Base-by-base conservation (phyloP, 2,888 invertebrate species). In the Heliconius cydno region DNA sequence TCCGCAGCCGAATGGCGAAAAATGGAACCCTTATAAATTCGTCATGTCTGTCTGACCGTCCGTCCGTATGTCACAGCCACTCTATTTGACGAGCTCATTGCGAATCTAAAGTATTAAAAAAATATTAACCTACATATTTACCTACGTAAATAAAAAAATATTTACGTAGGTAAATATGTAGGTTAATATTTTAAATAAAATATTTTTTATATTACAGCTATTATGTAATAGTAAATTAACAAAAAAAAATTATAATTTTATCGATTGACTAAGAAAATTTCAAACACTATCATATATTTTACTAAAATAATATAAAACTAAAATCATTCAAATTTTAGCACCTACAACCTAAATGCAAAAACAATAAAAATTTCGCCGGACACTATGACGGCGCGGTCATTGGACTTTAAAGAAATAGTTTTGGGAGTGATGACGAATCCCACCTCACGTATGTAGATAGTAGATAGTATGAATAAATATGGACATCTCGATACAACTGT, bases 401-500 rank as follows among this genome's bases (percentile, higher is more conserved):
- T 41, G 82, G 66, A 77, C 82, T 81, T 70, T 77, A 81, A 71
- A 77, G 70, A 85, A 86, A 86, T 85, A 83, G 85, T 87, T 88
- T 89, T 90, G 85, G 87, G 86, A 85, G 83, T 86, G 85, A 86
- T 91, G 91, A 91, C 90, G 90, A 92, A 92, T 89, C 85, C 84
- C 60, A 63, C 19, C 80, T 83, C 84, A 25, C 41, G 15, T 41
- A 84, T 83, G 15, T 41, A 84, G 83, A 85, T n/a, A 66, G 15
- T 41, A 84, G 83, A 85, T n/a, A 66, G 72, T 25, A 60, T 74
- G 46, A 78, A 66, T 76, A 71, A 70, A 78, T 38, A 78, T 52
- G 15, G 30, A 41, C 75, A 75, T 67, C 79, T 71, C 38, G 66
- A 70, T 65, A 52, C 78, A 78, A 76, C 76, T 82, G 66, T 60